Percentiles rank a stretch among this genome's conserved stretches.
Conservation (phyloP, 2,797 vertebrate genomes). For the Rhinatrema bivittatum region DNA sequence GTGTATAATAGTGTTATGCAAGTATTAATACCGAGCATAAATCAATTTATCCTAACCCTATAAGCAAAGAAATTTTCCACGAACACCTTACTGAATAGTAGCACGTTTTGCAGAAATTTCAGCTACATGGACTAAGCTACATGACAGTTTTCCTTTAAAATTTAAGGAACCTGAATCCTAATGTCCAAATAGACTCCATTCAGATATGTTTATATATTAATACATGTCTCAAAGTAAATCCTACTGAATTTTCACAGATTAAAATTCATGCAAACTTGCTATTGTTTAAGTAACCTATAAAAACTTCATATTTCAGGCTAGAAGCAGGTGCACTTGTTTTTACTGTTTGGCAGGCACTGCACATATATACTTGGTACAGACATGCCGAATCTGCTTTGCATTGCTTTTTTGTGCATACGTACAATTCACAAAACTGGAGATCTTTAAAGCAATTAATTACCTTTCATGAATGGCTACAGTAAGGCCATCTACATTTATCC, state of each 20-base stretch:
- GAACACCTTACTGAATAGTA: fast-evolving
- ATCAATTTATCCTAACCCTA: too few relatives aligned
- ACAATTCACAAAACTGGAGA: slow-evolving; percentile 74
- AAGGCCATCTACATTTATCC: slow-evolving; percentile 29
- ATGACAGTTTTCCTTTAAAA: slow-evolving; percentile 23
- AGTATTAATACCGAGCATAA: too few relatives aligned
- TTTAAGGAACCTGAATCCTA: slow-evolving; percentile 7
- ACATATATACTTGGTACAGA: slow-evolving; percentile 76
- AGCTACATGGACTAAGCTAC: background rate
- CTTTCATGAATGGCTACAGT: slow-evolving; percentile 35
- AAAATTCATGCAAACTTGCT: slow-evolving; percentile 84
- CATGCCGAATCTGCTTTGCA: slow-evolving; percentile 80
- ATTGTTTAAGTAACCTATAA: slow-evolving; percentile 75
- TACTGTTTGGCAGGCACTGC: slow-evolving; percentile 77
- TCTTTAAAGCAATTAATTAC: slow-evolving; percentile 61
- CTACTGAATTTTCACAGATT: slow-evolving; percentile 62
- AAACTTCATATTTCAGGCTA: slow-evolving; percentile 75
- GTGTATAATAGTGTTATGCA: too few relatives aligned
- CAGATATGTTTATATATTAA: slow-evolving; percentile 21
- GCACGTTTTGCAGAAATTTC: too few relatives aligned
- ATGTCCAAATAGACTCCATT: slow-evolving; percentile 27
- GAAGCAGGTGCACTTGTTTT: slow-evolving; percentile 69
- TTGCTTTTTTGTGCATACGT: slow-evolving; percentile 84
- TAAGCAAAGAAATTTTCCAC: too few relatives aligned
- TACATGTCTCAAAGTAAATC: slow-evolving; percentile 35